These are phyloP conservation scores for Conchocele bisecta DNA, from an alignment of 2,888 invertebrate species.

Conservation along the genomic window DNA sequence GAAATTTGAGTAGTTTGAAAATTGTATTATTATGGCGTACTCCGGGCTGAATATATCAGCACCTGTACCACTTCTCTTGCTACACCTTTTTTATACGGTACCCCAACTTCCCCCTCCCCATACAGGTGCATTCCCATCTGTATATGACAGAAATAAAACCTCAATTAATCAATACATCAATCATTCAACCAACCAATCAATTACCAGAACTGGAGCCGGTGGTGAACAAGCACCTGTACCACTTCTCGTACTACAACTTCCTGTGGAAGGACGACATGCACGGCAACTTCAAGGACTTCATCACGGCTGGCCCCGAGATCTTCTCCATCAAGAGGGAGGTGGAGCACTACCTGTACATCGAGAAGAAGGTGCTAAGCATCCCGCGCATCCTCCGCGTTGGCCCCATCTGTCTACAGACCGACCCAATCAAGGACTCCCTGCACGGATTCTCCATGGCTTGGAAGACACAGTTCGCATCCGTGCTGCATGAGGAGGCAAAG, in stretches of 20 bases:
- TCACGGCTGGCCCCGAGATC: slow-evolving; percentile 77
- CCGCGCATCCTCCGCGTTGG: slow-evolving; percentile 77
- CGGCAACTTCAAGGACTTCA: slow-evolving; percentile 81
- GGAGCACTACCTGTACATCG: slow-evolving; percentile 76
- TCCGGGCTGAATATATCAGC: too few relatives aligned
- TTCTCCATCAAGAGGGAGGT: slow-evolving; percentile 76
- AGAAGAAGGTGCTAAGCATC: slow-evolving; percentile 78
- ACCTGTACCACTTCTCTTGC: too few relatives aligned
- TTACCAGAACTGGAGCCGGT: slow-evolving; percentile 75
- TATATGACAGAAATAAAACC: background rate
- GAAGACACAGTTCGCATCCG: slow-evolving; percentile 82
- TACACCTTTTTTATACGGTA: background rate
- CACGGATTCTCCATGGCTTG: slow-evolving; percentile 82
- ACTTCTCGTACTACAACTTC: slow-evolving; percentile 82
- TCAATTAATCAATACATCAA: background rate
- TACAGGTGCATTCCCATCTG: background rate
- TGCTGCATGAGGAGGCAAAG: slow-evolving; percentile 82
- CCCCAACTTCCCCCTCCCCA: background rate
- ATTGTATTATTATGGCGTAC: too few relatives aligned
- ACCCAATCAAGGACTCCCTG: slow-evolving; percentile 80
- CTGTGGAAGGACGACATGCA: slow-evolving; percentile 82
- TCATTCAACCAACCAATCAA: background rate
- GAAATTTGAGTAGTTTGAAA: too few relatives aligned
- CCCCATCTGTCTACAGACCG: slow-evolving; percentile 79
- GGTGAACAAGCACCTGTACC: slow-evolving; percentile 79